These are phyloP conservation scores for Plutella xylostella DNA, from an alignment of 2,888 invertebrate genomes.

Conservation along the genomic window DNA sequence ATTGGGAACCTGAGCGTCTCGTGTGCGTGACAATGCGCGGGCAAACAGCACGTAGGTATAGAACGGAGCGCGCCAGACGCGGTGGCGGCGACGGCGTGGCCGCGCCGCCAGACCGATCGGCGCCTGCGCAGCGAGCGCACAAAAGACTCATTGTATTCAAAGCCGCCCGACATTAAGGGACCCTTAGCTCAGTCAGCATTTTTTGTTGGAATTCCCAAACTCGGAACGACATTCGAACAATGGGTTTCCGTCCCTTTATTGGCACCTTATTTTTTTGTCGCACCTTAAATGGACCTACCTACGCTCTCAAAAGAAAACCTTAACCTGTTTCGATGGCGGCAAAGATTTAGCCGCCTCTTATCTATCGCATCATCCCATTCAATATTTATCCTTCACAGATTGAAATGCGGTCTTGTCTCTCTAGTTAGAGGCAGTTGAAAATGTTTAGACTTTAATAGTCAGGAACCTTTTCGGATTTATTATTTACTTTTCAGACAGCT, in stretches of 20 bases:
- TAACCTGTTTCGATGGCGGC: constrained; percentile 53
- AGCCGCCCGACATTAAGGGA: constrained; percentile 46
- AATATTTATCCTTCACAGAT: too few species aligned
- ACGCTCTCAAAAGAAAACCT: constrained; percentile 47
- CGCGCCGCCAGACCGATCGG: constrained; percentile 59
- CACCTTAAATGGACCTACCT: constrained; percentile 52
- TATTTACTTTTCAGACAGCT: too few species aligned
- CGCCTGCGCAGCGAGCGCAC: constrained; percentile 44
- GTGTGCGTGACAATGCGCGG: constrained; percentile 25
- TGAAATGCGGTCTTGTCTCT: too few species aligned
- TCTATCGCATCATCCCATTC: too few species aligned
- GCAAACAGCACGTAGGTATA: constrained; percentile 11
- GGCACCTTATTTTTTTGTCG: constrained; percentile 67
- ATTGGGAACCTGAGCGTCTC: constrained; percentile 15
- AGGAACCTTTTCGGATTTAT: too few species aligned
- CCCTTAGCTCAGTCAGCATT: constrained; percentile 44
- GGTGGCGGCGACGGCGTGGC: constrained; percentile 35
- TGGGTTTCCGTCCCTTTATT: constrained; percentile 69
- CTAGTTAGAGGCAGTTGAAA: too few species aligned
- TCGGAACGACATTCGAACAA: constrained; percentile 64
- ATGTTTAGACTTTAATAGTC: too few species aligned
- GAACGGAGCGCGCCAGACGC: constrained; percentile 31
- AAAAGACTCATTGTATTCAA: constrained; percentile 62
- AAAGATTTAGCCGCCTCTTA: constrained; percentile 27
- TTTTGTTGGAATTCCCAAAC: constrained; percentile 58